phyloP scores from a whole-genome alignment of 2,797 vertebrate species.

The Channallabes apus region DNA sequence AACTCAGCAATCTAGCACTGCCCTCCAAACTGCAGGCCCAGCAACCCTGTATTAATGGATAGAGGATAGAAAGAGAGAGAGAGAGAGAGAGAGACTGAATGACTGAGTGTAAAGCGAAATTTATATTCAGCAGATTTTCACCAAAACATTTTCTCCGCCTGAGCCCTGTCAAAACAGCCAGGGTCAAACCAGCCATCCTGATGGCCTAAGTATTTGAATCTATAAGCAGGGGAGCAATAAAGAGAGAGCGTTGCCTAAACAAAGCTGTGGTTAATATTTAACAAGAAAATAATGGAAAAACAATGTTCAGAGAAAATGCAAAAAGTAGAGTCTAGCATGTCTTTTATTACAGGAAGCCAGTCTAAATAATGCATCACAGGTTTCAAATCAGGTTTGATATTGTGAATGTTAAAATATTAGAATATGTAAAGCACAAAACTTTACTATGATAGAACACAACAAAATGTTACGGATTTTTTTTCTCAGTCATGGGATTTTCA shows the following conservation, averaged over 20 bases:
- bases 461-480: conserved; percentile 63
- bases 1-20: conserved; percentile 67
- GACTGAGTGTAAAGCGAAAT: conserved; percentile 59
- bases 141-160: conserved; percentile 68
- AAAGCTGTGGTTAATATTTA: conserved; percentile 93
- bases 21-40: conserved; percentile 69
- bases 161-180: conserved; percentile 69
- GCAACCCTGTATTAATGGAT: conserved; percentile 67
- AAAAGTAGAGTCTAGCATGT: conserved; percentile 72
- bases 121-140: conserved; percentile 77
- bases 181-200: conserved; percentile 57
- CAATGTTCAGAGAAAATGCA: conserved; percentile 77
- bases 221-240: conserved; percentile 63
- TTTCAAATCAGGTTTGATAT: conserved; percentile 78
- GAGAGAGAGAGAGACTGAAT: conserved; percentile 50
- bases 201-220: conserved; percentile 74
- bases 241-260: conserved; percentile 75
- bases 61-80: conserved; percentile 48
- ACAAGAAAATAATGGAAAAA: conserved; percentile 94
- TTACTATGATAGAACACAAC: conserved; percentile 20
- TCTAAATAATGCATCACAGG: conserved; percentile 92
- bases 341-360: conserved; percentile 75
- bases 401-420: conserved; percentile 85
- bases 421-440: neutral
- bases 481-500: conserved; percentile 67